Percentiles rank a stretch among this genome's conserved stretches.
phyloP scores from a whole-genome alignment of 1,140 invertebrate species.

The Dendrolimus punctatus region DNA sequence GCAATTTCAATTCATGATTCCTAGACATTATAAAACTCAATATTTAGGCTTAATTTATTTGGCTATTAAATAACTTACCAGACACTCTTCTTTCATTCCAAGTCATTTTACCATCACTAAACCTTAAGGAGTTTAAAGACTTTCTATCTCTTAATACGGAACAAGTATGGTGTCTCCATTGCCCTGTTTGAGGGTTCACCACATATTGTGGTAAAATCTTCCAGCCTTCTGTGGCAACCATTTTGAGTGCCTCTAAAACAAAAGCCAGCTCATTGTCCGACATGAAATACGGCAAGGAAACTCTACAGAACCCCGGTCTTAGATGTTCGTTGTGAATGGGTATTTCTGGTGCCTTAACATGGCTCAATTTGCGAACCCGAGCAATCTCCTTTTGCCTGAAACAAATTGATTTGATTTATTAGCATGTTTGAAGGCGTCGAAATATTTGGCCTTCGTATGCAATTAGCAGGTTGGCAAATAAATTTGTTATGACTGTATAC shows the following conservation, averaged over 20 bases:
- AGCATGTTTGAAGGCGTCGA: constrained; percentile 5
- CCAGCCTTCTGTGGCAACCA: constrained; percentile 92
- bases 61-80: constrained; percentile 30
- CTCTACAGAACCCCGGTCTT: constrained; percentile 88
- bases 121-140: constrained; percentile 86
- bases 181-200: constrained; percentile 89
- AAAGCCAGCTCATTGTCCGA: constrained; percentile 85
- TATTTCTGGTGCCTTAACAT: constrained; percentile 51
- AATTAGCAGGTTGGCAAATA: constrained; percentile 13
- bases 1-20: background rate
- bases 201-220: constrained; percentile 91
- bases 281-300: constrained; percentile 91
- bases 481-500: background rate
- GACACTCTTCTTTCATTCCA: constrained; percentile 79
- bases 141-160: constrained; percentile 85
- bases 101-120: constrained; percentile 83
- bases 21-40: background rate
- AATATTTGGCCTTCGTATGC: constrained; percentile 13
- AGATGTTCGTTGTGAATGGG: constrained; percentile 78
- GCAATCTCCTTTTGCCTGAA: constrained; percentile 62
- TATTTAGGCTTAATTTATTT: background rate
- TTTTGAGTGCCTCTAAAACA: constrained; percentile 87
- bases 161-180: constrained; percentile 90
- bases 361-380: constrained; percentile 51
- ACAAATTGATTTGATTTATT: constrained; percentile 17